Base-by-base conservation (phyloP, 2,797 vertebrate species). In the Lutjanus argentimaculatus region DNA sequence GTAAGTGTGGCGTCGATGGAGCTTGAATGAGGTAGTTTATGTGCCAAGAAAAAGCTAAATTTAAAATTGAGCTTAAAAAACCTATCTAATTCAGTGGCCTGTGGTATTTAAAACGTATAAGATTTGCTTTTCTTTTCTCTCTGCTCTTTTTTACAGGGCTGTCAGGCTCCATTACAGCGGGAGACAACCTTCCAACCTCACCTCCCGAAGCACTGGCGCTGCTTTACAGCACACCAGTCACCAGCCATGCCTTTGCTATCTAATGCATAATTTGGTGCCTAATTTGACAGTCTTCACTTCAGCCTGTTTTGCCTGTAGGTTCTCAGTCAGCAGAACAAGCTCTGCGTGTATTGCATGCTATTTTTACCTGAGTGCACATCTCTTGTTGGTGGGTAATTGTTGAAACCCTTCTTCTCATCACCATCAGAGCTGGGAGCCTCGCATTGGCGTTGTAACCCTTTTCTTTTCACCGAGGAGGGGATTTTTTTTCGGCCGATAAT, bases 181-280 rank as follows among this genome's bases (percentile, higher is more conserved):
- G 64, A 85, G 69, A 83, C 68, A 83, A 85, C 74, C 72, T 82
- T 80, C 84, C 65, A 83, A 64, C 68, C 81, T 87, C 63, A 75
- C 77, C 74, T 87, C 80, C 74, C 3, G 6, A 57, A 86, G 77
- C 79, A 76, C 74, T 80, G 64, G 75, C 51, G 62, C 75, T 82
- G 77, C 80, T 91, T 79, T 70, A 76, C 80, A 80, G 72, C 86
- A 74, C 79, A 79, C 66, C 77, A 92, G 86, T 79, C 75, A 81
- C 70, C 69, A 84, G 68, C 84, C 80, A 84, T 80, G 77, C 87
- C 78, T 88, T 87, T 80, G 48, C 84, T 74, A 81, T 92, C 88
- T 90, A 86, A 91, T 91, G 89, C 85, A 91, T 91, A 91, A 91
- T 94, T 90, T 89, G 87, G 76, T 80, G 78, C 77, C 89, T 92